A percentile compares a stretch with the other conserved stretches of the same genome.
These are phyloP conservation scores for Cyclargus thomasi DNA, from an alignment of 1,140 invertebrate genomes.

Conservation along the genomic window DNA sequence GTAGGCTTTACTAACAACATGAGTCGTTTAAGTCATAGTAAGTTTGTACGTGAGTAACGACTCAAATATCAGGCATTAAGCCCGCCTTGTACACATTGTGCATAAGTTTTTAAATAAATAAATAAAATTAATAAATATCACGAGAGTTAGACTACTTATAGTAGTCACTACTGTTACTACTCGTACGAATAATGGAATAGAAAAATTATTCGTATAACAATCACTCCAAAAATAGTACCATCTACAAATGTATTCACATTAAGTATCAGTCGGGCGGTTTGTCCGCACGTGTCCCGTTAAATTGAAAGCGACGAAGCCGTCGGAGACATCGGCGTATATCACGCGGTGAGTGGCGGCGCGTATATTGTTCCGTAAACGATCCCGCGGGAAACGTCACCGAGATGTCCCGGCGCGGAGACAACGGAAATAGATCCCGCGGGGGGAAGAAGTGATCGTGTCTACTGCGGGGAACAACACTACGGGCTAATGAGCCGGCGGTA, in stretches of 20 bases:
- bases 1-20: too few species aligned
- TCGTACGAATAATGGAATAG: too few species aligned
- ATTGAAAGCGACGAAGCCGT: neutral
- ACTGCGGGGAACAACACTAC: neutral
- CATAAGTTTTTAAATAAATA: too few species aligned
- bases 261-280: neutral
- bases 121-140: too few species aligned
- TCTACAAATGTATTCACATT: neutral
- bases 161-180: too few species aligned
- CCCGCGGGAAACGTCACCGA: neutral
- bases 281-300: neutral
- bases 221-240: neutral
- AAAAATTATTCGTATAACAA: neutral
- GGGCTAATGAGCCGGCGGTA: neutral
- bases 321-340: neutral
- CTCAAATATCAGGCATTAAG: too few species aligned
- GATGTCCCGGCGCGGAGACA: constrained; percentile 7
- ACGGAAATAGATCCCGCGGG: constrained; percentile 6
- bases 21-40: too few species aligned
- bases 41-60: too few species aligned
- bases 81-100: too few species aligned
- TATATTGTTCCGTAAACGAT: neutral
- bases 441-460: neutral
- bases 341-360: constrained; percentile 1
- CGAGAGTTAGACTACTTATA: too few species aligned